A percentile compares a stretch with the other conserved stretches of the same genome.
These are phyloP conservation scores for Alectoris magna DNA, from an alignment of 2,797 vertebrate genomes.

Conservation along the genomic window DNA sequence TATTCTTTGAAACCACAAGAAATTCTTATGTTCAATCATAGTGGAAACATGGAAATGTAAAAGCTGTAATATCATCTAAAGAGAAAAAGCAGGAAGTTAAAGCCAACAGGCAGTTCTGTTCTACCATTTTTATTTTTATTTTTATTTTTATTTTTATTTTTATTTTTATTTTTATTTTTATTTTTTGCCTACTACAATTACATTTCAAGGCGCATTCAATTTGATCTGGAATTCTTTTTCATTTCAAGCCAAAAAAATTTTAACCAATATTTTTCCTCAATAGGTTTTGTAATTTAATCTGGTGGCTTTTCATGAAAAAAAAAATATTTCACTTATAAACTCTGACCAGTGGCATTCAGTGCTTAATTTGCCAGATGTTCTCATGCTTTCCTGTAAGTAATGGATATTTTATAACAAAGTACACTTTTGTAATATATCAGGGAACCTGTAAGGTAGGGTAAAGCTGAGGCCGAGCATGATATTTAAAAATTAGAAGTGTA, in stretches of 20 bases:
- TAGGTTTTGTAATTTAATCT: neutral
- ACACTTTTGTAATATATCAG: neutral
- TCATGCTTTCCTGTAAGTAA: neutral
- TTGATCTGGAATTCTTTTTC: neutral
- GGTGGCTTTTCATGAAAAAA: neutral
- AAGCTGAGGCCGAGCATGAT: neutral
- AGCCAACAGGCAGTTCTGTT: neutral
- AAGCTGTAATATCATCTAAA: neutral
- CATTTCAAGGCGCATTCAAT: neutral
- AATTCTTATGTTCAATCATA: neutral
- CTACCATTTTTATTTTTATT: neutral
- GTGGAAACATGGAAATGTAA: neutral
- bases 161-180: neutral
- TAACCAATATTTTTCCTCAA: neutral
- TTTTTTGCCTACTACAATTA: neutral
- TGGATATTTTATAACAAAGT: constrained; percentile 1
- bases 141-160: neutral
- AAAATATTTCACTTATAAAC: neutral
- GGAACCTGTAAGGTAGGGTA: neutral
- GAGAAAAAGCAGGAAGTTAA: neutral
- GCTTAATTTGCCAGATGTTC: neutral
- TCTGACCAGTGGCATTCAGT: neutral
- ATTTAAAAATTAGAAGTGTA: neutral
- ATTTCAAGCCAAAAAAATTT: neutral
- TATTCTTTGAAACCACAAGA: neutral